Percentiles rank a stretch among this genome's conserved stretches.
These are phyloP conservation scores for Sebastes goodei DNA, from an alignment of 2,797 vertebrate species.

Conservation along the genomic window DNA sequence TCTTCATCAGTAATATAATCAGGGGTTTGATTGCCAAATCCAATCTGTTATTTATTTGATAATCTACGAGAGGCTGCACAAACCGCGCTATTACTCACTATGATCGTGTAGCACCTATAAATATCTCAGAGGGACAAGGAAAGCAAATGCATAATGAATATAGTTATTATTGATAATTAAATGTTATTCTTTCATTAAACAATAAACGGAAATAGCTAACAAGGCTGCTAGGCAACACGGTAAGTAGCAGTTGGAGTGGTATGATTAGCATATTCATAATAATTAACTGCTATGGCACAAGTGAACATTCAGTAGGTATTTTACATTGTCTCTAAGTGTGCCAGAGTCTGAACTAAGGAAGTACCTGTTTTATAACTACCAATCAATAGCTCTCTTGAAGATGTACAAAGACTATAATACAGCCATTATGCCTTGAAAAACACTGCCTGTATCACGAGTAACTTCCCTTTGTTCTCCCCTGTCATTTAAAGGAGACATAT, in stretches of 20 bases:
- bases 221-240: constrained; percentile 44
- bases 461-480: neutral
- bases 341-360: neutral
- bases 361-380: neutral
- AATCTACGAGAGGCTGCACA: neutral
- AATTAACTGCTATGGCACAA: constrained; percentile 24
- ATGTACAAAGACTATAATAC: neutral
- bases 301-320: constrained; percentile 16
- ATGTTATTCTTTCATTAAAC: constrained; percentile 43
- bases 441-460: neutral
- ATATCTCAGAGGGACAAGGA: neutral
- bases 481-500: neutral
- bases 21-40: constrained; percentile 27
- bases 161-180: constrained; percentile 15
- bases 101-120: constrained; percentile 1
- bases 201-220: constrained; percentile 1
- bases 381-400: neutral
- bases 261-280: constrained; percentile 48
- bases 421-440: neutral
- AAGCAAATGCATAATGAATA: constrained; percentile 21
- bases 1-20: constrained; percentile 3
- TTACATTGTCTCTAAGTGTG: neutral
- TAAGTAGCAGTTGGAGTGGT: constrained; percentile 4
- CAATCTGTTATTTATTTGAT: constrained; percentile 19
- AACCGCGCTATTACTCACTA: neutral